Evolutionary conservation across 2,888 invertebrate species (phyloP).

Genomic region (Drosophila pullipes): DNA sequence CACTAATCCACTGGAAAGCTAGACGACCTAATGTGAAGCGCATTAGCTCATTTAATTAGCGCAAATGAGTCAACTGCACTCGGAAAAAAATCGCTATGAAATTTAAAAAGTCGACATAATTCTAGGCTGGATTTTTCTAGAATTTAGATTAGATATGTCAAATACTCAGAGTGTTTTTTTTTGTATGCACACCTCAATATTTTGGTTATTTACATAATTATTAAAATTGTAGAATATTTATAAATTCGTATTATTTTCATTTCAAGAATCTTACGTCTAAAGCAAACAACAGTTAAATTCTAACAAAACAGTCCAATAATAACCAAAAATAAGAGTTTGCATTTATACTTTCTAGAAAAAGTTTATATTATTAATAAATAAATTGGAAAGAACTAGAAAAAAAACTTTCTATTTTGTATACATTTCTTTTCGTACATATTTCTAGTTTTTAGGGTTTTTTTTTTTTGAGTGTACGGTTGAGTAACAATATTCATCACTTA

Average conservation of each 20-base stretch:
- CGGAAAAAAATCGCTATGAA: background rate
- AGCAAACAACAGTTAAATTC: background rate
- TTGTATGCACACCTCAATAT: too few relatives aligned
- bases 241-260: background rate
- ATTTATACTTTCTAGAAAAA: background rate
- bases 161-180: background rate
- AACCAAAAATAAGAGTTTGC: background rate
- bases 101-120: background rate
- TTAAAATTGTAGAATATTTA: background rate
- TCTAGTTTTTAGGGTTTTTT: background rate
- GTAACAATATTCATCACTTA: background rate
- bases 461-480: background rate
- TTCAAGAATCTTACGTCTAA: background rate
- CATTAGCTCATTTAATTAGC: background rate
- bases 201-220: background rate
- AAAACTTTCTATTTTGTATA: background rate
- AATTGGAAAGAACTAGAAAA: background rate
- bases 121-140: background rate
- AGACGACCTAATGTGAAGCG: background rate
- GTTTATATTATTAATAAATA: background rate
- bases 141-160: background rate
- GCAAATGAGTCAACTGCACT: background rate
- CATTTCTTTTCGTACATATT: background rate
- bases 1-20: background rate
- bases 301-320: background rate